Conservation (phyloP, 2,113 vertebrate genomes). For the Hylia prasina region DNA sequence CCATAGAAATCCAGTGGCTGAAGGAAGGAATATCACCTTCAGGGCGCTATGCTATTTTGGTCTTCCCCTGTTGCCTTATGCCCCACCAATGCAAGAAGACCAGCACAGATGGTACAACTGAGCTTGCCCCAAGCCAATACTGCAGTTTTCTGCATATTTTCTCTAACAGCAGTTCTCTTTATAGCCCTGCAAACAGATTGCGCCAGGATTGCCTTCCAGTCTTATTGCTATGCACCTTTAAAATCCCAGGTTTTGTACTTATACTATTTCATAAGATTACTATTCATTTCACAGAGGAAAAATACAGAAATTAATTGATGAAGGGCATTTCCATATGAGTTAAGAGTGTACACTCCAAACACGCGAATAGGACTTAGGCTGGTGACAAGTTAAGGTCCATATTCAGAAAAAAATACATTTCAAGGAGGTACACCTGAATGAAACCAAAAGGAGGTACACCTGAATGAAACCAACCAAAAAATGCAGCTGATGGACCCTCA, state of each 20-base stretch:
- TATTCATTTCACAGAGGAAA: not conserved
- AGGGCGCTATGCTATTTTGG: not conserved
- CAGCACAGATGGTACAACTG: not conserved
- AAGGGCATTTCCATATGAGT: not conserved
- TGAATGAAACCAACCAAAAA: not conserved
- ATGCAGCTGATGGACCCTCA: not conserved
- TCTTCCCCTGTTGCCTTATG: not conserved
- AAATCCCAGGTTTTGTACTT: not conserved
- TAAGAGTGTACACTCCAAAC: not conserved
- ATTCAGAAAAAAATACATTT: not conserved
- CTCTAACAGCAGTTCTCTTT: not conserved
- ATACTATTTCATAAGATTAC: not conserved
- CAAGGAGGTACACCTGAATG: not conserved
- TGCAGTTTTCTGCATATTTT: not conserved
- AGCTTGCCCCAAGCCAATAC: not conserved
- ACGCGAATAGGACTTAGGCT: not conserved
- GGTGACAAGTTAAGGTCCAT: not conserved
- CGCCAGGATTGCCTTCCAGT: not conserved
- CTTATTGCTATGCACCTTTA: not conserved
- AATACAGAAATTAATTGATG: not conserved
- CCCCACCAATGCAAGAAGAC: not conserved
- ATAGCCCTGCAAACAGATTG: not conserved
- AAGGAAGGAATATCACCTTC: slow-evolving; percentile 10
- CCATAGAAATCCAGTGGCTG: not conserved
- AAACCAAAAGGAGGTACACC: not conserved